Percentiles rank a stretch among this genome's conserved stretches.
Conservation (phyloP, 1,140 invertebrate genomes). For the Parasteatoda tepidariorum region DNA sequence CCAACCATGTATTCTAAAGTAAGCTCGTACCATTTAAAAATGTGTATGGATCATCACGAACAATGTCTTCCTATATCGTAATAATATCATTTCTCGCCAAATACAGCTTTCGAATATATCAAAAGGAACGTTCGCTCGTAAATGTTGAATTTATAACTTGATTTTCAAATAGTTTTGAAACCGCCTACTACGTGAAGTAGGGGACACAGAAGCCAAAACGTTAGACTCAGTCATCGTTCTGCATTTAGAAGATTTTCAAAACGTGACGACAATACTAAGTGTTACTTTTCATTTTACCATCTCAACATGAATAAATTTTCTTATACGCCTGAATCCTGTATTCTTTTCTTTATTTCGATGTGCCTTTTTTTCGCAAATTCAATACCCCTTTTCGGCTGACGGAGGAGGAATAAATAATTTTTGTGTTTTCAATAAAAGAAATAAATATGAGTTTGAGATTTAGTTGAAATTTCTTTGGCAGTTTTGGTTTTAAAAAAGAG, state of each 20-base stretch:
- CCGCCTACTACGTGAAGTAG: neutral
- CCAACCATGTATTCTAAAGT: too few species aligned
- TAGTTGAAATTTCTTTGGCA: too few species aligned
- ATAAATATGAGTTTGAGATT: too few species aligned
- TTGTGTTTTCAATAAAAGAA: too few species aligned
- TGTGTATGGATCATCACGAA: neutral
- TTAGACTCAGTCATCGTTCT: constrained; percentile 12
- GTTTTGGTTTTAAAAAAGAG: too few species aligned
- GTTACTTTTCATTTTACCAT: constrained; percentile 36
- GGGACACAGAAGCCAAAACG: too few species aligned
- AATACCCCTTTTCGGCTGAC: neutral
- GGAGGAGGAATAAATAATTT: too few species aligned
- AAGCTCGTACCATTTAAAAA: too few species aligned
- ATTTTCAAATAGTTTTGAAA: constrained; percentile 51
- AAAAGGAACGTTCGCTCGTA: constrained; percentile 23
- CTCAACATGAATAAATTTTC: constrained; percentile 36
- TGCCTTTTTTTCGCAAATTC: constrained; percentile 8
- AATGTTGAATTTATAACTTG: constrained; percentile 54
- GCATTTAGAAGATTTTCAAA: constrained; percentile 37
- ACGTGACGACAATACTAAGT: constrained; percentile 37
- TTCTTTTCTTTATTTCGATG: constrained; percentile 12
- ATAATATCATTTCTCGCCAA: constrained; percentile 12
- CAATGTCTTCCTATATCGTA: neutral
- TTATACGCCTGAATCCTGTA: constrained; percentile 2
- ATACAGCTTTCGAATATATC: constrained; percentile 24